Evolutionary conservation across 2,888 invertebrate species (phyloP), one percentile per base, ranked within the genome.

Genomic region (Geophilus truncorum): DNA sequence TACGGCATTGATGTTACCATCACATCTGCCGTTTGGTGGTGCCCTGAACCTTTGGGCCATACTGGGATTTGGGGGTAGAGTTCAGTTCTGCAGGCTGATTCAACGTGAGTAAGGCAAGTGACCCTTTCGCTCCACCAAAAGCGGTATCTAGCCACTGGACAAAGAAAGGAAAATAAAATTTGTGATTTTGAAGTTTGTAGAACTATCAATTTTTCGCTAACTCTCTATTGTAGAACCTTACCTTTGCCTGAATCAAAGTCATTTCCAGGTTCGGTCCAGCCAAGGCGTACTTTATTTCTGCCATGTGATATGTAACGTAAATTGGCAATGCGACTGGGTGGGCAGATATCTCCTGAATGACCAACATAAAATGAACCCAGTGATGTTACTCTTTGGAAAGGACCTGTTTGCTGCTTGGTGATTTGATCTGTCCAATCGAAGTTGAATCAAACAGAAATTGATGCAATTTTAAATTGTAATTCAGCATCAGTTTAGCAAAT

Each of bases 211-310:
- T n/a, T n/a, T n/a, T n/a, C n/a, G n/a, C n/a, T n/a, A n/a, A n/a
- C n/a, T n/a, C n/a, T n/a, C n/a, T n/a, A n/a, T n/a, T n/a, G n/a
- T n/a, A n/a, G n/a, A n/a, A n/a, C n/a, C 28, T 78, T 23, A 86
- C 86, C 86, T 85, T 83, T 83, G 9, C 86, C 86, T 62, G 84
- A 83, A 82, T 87, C 87, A 78, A 84, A 85, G 81, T 87, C 86
- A 76, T 85, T 86, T 79, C 87, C 91, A 0, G 91, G 90, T 3
- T 91, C 89, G 0, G 91, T 90, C 90, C 91, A 91, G 0, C 87
- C 87, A 7, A 91, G 86, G n/a, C 89, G 87, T 0, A 89, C 87
- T 15, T 77, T 34, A 23, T 32, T 34, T 81, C 89, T 89, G 57
- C 88, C 88, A 83, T 89, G 88, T 23, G 25, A 51, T 3, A 89